Evolutionary conservation across 2,797 vertebrate genomes (phyloP), one percentile per base, ranked within the genome.

Genomic region (Bovichtus diacanthus): DNA sequence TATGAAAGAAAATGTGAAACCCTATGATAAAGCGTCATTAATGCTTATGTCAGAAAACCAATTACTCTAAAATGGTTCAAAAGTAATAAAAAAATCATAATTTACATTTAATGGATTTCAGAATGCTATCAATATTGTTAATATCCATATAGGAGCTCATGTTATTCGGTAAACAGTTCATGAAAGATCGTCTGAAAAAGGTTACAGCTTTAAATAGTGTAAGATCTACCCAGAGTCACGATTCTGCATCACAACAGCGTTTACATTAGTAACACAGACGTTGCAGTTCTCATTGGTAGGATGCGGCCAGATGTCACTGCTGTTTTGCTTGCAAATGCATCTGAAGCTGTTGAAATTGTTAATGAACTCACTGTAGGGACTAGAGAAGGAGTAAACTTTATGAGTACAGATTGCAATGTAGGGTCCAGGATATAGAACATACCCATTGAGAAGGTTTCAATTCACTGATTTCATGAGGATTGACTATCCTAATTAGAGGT

Each of bases 231-330:
- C 54, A 80, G 55, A 79, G 65, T 60, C 81, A 59, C 69, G 80
- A 50, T 73, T 90, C 88, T 91, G 85, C 88, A 90, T 80, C 88
- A 88, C 85, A 87, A 88, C 88, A 88, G 76, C 63, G 71, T 85
- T 87, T 74, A 88, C 81, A 86, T 85, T 76, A 78, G 84, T 58
- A 87, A 70, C 87, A 80, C 70, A 49, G 68, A 75, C 16, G 58
- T 25, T 72, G 49, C 53, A 2, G 53, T 46, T 82, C 79, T 86
- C 71, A 89, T 89, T 91, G 87, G 91, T 61, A 76, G 85, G 70
- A 75, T 55, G 58, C 54, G 58, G 47, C 67, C 74, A 71, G 70
- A 87, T 82, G 85, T 80, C 76, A 70, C 58, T 54, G 70, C 78
- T 55, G 78, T 69, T 86, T 63, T 77, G 82, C 67, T 29, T 34